These are phyloP conservation scores for Meteorus cinctellus DNA, from an alignment of 2,888 invertebrate genomes.

Conservation along the genomic window DNA sequence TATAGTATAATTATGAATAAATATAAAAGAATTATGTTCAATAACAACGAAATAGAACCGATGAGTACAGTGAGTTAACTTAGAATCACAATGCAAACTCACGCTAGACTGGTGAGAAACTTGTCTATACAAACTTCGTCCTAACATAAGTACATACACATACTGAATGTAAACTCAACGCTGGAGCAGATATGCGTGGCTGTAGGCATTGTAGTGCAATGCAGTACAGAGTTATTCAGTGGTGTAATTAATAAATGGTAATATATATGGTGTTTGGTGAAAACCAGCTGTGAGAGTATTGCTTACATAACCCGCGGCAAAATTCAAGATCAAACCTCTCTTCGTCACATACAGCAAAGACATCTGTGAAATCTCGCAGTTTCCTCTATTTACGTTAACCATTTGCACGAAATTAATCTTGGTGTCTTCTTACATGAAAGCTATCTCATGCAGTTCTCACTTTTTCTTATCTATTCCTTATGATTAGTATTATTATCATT, in stretches of 20 bases:
- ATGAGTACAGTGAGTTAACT: conserved; percentile 12
- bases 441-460: background rate
- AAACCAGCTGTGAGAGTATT: conserved; percentile 46
- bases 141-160: conserved; percentile 33
- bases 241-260: conserved; percentile 52
- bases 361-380: conserved; percentile 25
- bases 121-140: conserved; percentile 46
- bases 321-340: conserved; percentile 47
- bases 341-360: conserved; percentile 31
- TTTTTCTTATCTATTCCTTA: background rate
- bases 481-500: background rate
- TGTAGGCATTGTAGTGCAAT: background rate
- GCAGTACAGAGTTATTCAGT: conserved; percentile 34
- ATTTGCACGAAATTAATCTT: conserved; percentile 50
- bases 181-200: background rate
- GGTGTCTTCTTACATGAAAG: conserved; percentile 42
- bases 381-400: conserved; percentile 47
- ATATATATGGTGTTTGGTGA: conserved; percentile 46
- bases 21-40: background rate
- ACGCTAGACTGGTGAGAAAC: conserved; percentile 42
- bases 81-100: conserved; percentile 47
- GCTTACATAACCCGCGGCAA: conserved; percentile 49
- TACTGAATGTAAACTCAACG: background rate
- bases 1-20: background rate
- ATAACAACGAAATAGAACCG: background rate